These are phyloP conservation scores for Vanacampus margaritifer DNA, from an alignment of 2,113 vertebrate species.

Conservation along the genomic window DNA sequence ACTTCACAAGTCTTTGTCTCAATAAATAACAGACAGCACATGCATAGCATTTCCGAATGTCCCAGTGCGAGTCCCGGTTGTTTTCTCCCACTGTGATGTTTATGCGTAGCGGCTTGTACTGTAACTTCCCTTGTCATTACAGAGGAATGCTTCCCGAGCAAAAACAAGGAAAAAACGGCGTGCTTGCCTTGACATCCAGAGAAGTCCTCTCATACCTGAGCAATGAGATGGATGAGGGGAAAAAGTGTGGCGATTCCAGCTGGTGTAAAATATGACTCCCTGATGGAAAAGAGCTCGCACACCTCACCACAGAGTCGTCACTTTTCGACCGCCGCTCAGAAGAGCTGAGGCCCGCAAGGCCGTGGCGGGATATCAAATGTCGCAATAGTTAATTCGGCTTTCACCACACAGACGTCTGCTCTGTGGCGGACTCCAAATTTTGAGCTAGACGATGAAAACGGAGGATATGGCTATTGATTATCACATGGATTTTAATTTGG, in stretches of 20 bases:
- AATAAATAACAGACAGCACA: background rate
- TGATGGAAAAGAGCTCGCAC: slow-evolving; percentile 19
- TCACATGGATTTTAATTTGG: too few relatives aligned
- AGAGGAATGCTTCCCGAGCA: slow-evolving; percentile 54
- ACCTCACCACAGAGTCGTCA: background rate
- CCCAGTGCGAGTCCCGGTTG: slow-evolving; percentile 25
- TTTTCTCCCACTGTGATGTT: slow-evolving; percentile 41
- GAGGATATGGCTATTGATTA: background rate
- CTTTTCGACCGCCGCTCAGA: background rate
- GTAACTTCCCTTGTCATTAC: slow-evolving; percentile 58
- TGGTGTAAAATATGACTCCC: slow-evolving; percentile 29
- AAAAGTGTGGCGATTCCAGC: background rate
- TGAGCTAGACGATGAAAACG: background rate
- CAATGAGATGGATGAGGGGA: slow-evolving; percentile 22
- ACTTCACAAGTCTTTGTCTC: background rate
- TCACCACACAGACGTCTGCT: background rate
- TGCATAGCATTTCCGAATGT: background rate
- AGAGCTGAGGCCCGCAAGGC: background rate
- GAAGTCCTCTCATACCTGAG: slow-evolving; percentile 21
- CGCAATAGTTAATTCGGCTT: background rate
- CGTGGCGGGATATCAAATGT: slow-evolving; percentile 24
- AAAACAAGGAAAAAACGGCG: background rate
- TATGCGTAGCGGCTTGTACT: slow-evolving; percentile 15
- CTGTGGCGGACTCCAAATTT: background rate
- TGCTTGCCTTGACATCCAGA: slow-evolving; percentile 12